Evolutionary conservation across 2,113 vertebrate species (phyloP).

Genomic region (Scatophagus argus): DNA sequence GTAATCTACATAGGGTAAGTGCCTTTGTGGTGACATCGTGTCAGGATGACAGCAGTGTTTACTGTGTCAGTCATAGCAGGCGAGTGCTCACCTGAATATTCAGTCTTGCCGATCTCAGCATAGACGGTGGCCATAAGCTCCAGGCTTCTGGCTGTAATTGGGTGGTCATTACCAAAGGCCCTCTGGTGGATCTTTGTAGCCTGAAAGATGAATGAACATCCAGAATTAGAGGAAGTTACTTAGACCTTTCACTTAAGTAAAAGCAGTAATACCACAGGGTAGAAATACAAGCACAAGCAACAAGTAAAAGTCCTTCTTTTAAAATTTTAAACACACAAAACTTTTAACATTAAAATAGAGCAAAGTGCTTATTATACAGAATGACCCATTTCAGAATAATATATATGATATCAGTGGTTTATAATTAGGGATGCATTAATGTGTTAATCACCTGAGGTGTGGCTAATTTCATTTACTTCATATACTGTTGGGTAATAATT

Average conservation of each 20-base stretch:
- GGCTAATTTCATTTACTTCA: no score
- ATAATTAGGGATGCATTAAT: no score
- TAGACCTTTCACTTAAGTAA: neutral
- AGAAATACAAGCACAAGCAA: no score
- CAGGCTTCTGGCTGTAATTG: slow-evolving; percentile 83
- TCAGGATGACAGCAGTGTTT: slow-evolving; percentile 1
- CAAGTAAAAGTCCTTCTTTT: neutral
- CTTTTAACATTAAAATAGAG: neutral
- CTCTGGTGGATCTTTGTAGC: slow-evolving; percentile 87
- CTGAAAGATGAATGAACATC: slow-evolving; percentile 63
- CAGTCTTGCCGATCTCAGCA: slow-evolving; percentile 84
- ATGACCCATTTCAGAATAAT: no score
- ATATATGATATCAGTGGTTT: no score
- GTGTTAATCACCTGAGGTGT: no score
- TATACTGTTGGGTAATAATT: no score
- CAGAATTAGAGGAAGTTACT: neutral
- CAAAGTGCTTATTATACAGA: no score
- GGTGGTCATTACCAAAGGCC: slow-evolving; percentile 84
- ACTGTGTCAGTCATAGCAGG: neutral
- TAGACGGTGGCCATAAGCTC: slow-evolving; percentile 86
- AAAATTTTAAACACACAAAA: neutral
- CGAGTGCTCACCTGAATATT: slow-evolving; percentile 85
- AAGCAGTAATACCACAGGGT: neutral
- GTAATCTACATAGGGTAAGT: neutral
- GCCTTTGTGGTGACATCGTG: neutral